phyloP scores from a whole-genome alignment of 2,113 vertebrate genomes.

The Crotalus viridis region DNA sequence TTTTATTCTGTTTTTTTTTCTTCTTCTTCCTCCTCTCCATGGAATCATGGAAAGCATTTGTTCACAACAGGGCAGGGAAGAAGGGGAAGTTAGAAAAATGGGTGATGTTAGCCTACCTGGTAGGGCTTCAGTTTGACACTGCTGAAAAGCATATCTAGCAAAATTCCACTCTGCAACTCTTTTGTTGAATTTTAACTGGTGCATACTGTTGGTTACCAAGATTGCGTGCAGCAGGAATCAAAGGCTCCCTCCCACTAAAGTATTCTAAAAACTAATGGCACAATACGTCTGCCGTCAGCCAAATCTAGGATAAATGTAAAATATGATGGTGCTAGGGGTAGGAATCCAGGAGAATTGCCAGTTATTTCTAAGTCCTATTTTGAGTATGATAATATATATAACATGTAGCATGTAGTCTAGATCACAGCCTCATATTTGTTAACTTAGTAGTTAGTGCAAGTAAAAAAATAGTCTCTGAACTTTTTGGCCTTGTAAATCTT shows the following conservation, averaged over 20 bases:
- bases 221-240: not conserved
- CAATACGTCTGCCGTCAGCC: not conserved
- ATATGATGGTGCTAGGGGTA: too few relatives aligned
- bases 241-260: not conserved
- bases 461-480: not conserved
- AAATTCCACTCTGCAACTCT: not conserved
- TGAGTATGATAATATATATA: not conserved
- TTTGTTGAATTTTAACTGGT: not conserved
- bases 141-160: not conserved
- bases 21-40: constrained; percentile 43
- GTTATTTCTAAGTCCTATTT: not conserved
- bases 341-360: not conserved
- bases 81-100: not conserved
- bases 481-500: too few relatives aligned
- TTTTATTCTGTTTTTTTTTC: constrained; percentile 75
- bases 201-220: not conserved
- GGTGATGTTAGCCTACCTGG: not conserved
- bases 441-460: not conserved
- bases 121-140: not conserved
- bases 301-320: not conserved
- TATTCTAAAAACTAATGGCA: not conserved
- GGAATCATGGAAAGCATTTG: not conserved
- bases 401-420: not conserved
- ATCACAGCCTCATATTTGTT: not conserved
- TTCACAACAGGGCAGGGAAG: not conserved